A percentile compares a stretch with the other conserved stretches of the same genome.
Evolutionary conservation across 2,113 vertebrate species (phyloP).

Genomic region (Casuarius casuarius): DNA sequence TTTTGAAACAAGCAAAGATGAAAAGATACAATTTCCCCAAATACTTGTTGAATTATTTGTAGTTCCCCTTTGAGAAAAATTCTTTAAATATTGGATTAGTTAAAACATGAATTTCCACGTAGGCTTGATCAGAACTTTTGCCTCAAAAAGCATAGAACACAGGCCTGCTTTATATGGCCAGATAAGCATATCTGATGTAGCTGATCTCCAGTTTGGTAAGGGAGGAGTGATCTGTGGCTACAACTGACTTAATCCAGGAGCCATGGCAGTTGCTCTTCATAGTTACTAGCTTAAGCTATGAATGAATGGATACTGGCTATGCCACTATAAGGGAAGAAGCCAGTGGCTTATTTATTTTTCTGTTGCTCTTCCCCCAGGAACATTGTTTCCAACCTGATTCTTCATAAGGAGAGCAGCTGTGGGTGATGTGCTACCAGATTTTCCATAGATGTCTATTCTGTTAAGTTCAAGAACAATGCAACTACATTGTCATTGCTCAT

Average conservation of each 20-base stretch:
- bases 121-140: neutral
- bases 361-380: neutral
- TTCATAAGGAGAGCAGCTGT: neutral
- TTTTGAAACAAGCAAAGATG: conserved; percentile 4
- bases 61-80: neutral
- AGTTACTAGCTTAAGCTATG: neutral
- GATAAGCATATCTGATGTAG: neutral
- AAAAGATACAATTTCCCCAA: neutral
- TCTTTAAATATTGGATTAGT: neutral
- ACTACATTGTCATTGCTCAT: neutral
- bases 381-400: neutral
- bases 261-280: neutral
- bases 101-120: neutral
- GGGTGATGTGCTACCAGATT: neutral
- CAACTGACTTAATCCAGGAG: neutral
- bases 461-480: conserved; percentile 1
- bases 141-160: neutral
- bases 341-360: neutral
- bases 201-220: neutral
- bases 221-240: neutral
- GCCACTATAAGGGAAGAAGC: neutral
- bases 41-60: neutral
- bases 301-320: neutral
- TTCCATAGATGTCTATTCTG: neutral
- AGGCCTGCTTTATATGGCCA: neutral